A percentile compares a stretch with the other conserved stretches of the same genome.
Conservation (phyloP, 2,113 vertebrate genomes). For the Paramormyrops kingsleyae region DNA sequence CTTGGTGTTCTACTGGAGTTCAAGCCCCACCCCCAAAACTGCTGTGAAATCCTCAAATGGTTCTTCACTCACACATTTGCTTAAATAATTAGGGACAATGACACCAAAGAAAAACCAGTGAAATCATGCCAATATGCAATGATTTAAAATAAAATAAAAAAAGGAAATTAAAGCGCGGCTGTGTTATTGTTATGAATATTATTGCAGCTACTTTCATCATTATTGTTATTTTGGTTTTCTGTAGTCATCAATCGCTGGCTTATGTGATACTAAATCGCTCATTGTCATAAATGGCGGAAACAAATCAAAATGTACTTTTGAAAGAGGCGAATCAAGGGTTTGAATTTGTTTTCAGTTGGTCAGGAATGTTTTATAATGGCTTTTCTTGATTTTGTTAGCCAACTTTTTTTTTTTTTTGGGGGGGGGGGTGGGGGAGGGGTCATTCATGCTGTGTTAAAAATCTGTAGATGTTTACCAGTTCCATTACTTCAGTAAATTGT, state of each 20-base stretch:
- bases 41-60: constrained; percentile 4
- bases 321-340: background rate
- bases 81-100: constrained; percentile 12
- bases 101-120: constrained; percentile 12
- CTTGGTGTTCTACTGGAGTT: constrained; percentile 32
- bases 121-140: constrained; percentile 14
- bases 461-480: constrained; percentile 27
- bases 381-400: constrained; percentile 5
- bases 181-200: constrained; percentile 5
- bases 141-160: background rate
- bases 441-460: constrained; percentile 30
- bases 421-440: background rate
- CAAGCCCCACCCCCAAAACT: constrained; percentile 34
- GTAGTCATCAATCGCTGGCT: background rate
- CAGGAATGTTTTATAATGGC: background rate
- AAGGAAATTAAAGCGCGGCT: background rate
- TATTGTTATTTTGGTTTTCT: background rate
- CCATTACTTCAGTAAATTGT: constrained; percentile 45
- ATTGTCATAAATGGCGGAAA: background rate
- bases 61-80: background rate
- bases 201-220: background rate
- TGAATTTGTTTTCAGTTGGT: background rate
- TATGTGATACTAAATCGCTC: background rate
- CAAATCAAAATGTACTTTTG: background rate
- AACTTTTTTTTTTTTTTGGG: background rate